Evolutionary conservation across 2,113 vertebrate species (phyloP), one percentile per base, ranked within the genome.

Genomic region (Himantopus leucocephalus): DNA sequence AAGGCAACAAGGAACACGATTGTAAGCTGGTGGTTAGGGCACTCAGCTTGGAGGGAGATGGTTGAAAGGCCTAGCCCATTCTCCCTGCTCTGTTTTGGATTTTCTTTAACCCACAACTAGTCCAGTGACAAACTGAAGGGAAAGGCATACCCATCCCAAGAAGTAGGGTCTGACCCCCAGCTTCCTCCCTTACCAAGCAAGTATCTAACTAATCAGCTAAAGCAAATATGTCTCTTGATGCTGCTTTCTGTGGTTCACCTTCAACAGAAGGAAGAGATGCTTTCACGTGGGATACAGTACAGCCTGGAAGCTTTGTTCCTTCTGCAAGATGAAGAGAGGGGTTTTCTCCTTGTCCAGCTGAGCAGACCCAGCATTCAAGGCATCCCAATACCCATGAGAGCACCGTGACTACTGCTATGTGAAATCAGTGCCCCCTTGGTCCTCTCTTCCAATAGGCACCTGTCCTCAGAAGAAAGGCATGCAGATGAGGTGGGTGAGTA

Each of bases 401-500:
- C 35, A 58, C 45, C 52, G 29, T 74, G 53, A 43, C 17, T 39
- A 41, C 37, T 60, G 35, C 26, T 53, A 0, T 17, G 32, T 29
- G 62, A 45, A 45, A 85, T 71, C 20, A 82, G 2, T 5, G 7
- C 20, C 13, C 6, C 14, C 20, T 37, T 59, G 14, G 6, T 47
- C 23, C 19, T 34, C 8, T 56, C 18, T 74, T 15, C 34, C 15
- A 6, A 29, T 26, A 52, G 39, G 21, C 29, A 43, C 17, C 39
- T 60, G 35, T 60, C 26, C 64, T 88, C 70, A 74, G 47, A 78
- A 85, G 43, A 45, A 86, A 34, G 15, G 14, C 26, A 12, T 20
- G 35, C 17, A 60, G 35, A 17, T 0, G 2, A 85, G 41, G 19
- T 0, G 0, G 14, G 1, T 55, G 53, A 74, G 23, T 27, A 56